Evolutionary conservation across 2,888 invertebrate species (phyloP).

Genomic region (Hipparchia semele): DNA sequence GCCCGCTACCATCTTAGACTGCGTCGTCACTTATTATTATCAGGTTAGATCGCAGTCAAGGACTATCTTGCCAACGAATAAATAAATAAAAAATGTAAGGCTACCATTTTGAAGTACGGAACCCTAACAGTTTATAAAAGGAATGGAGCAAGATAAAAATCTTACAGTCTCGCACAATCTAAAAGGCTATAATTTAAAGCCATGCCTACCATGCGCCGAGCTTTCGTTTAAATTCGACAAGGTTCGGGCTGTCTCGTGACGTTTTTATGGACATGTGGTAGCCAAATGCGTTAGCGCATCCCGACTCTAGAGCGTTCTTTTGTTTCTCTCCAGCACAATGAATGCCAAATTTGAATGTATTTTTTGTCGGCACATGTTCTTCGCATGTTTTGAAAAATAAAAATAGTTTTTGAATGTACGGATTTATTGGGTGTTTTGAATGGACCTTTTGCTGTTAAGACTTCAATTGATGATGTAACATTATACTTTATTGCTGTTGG

Average conservation of each 20-base stretch:
- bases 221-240: constrained; percentile 54
- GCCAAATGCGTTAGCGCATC: constrained; percentile 66
- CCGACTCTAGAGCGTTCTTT: constrained; percentile 47
- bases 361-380: constrained; percentile 52
- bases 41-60: too few relatives aligned
- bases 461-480: constrained; percentile 40
- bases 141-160: constrained; percentile 21
- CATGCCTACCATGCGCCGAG: constrained; percentile 30
- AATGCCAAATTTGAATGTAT: constrained; percentile 53
- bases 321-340: constrained; percentile 52
- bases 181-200: constrained; percentile 41
- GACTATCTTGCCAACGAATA: too few relatives aligned
- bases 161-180: constrained; percentile 37
- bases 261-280: constrained; percentile 70
- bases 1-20: too few relatives aligned
- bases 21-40: too few relatives aligned
- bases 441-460: constrained; percentile 37
- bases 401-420: constrained; percentile 49
- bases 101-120: not conserved
- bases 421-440: constrained; percentile 46
- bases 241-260: constrained; percentile 49
- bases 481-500: constrained; percentile 30
- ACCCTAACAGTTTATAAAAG: not conserved
- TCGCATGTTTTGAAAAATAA: constrained; percentile 47
- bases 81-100: too few relatives aligned